phyloP scores from a whole-genome alignment of 2,888 invertebrate genomes.

The Pseudococcus longispinus region DNA sequence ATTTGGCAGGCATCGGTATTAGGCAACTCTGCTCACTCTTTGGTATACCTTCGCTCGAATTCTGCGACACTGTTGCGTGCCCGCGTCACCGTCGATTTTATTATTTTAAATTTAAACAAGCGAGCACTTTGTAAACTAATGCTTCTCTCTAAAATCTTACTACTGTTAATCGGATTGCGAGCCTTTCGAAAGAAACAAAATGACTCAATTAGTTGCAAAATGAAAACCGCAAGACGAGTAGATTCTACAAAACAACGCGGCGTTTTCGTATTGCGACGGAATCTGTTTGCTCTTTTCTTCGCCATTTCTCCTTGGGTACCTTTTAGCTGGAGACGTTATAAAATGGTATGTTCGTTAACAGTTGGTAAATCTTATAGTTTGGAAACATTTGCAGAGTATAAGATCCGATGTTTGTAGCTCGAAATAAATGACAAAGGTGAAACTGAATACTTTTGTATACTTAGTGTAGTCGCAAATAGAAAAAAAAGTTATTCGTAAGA shows the following conservation, averaged over 20 bases:
- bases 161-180: constrained; percentile 11
- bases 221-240: constrained; percentile 25
- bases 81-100: not conserved
- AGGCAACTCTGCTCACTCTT: not conserved
- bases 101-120: constrained; percentile 14
- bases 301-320: not conserved
- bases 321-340: not conserved
- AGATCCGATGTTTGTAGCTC: not conserved
- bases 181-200: constrained; percentile 2
- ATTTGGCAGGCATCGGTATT: not conserved
- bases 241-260: not conserved
- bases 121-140: constrained; percentile 7
- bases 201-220: constrained; percentile 24
- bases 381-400: not conserved
- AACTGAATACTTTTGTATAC: no score
- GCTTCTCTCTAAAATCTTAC: constrained; percentile 18
- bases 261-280: not conserved
- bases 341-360: not conserved
- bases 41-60: not conserved
- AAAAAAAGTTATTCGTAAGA: no score
- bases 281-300: constrained; percentile 1
- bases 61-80: not conserved
- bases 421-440: no score
- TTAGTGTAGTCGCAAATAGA: no score
- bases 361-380: not conserved